Conservation (phyloP, 2,797 vertebrate species). For the Helarctos malayanus region DNA sequence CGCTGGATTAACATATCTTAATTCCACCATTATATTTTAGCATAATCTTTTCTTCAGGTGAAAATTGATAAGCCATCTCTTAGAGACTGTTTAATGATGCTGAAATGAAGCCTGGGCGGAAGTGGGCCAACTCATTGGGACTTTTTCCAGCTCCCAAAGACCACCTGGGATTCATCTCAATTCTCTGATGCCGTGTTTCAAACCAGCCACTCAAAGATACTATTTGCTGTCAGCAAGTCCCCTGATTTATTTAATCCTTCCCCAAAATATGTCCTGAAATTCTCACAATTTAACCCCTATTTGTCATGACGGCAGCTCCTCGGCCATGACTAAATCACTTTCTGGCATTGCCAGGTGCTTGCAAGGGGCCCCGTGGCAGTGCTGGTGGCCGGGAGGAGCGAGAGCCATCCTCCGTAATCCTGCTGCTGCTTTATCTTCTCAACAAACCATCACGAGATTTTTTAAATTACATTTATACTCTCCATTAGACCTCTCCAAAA, state of each 20-base stretch:
- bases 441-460: neutral
- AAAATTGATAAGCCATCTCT: conserved; percentile 44
- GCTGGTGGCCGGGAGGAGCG: neutral
- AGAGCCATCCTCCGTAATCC: neutral
- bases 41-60: neutral
- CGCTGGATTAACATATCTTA: neutral
- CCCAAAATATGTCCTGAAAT: conserved; percentile 76
- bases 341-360: neutral
- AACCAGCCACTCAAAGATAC: conserved; percentile 78
- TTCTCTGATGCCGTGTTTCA: conserved; percentile 79
- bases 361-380: neutral
- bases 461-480: neutral
- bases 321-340: conserved; percentile 11
- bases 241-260: conserved; percentile 81
- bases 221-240: conserved; percentile 79
- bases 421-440: neutral
- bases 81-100: conserved; percentile 36
- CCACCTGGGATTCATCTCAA: conserved; percentile 81
- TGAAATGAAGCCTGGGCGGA: conserved; percentile 2
- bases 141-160: conserved; percentile 42
- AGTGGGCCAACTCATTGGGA: conserved; percentile 17
- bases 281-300: conserved; percentile 78
- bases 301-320: conserved; percentile 42
- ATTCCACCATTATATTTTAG: conserved; percentile 27
- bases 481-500: neutral